These are phyloP conservation scores for Plecotus auritus DNA, from an alignment of 2,113 vertebrate genomes.

Conservation along the genomic window DNA sequence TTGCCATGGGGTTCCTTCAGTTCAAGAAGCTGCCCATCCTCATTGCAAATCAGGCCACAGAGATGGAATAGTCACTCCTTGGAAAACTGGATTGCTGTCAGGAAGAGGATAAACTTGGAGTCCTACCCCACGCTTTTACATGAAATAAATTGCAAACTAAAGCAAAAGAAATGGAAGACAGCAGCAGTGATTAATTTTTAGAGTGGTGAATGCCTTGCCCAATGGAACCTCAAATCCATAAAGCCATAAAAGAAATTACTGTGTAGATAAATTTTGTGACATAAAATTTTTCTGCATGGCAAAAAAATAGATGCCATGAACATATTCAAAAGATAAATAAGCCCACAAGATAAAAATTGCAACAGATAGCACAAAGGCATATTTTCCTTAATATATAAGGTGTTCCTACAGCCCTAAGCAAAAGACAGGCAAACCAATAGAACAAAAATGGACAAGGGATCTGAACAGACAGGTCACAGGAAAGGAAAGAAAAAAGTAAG, in stretches of 20 bases:
- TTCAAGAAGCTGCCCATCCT: not conserved
- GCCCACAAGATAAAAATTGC: not conserved
- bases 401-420: not conserved
- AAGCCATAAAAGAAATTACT: not conserved
- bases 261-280: not conserved
- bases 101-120: not conserved
- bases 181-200: not conserved
- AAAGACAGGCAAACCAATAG: not conserved
- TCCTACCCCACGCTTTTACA: not conserved
- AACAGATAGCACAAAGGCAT: not conserved
- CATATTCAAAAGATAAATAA: slow-evolving; percentile 13
- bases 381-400: not conserved
- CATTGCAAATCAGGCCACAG: not conserved
- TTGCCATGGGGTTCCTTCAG: not conserved
- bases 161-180: slow-evolving; percentile 2
- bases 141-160: not conserved
- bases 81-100: not conserved
- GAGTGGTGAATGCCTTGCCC: not conserved
- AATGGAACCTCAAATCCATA: not conserved
- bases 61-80: not conserved
- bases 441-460: not conserved
- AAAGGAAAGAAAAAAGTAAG: not conserved
- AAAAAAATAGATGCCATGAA: not conserved
- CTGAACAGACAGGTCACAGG: not conserved
- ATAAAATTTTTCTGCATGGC: not conserved